Percentiles rank a stretch among this genome's conserved stretches.
Evolutionary conservation across 2,888 invertebrate species (phyloP).

Genomic region (Carabus problematicus): DNA sequence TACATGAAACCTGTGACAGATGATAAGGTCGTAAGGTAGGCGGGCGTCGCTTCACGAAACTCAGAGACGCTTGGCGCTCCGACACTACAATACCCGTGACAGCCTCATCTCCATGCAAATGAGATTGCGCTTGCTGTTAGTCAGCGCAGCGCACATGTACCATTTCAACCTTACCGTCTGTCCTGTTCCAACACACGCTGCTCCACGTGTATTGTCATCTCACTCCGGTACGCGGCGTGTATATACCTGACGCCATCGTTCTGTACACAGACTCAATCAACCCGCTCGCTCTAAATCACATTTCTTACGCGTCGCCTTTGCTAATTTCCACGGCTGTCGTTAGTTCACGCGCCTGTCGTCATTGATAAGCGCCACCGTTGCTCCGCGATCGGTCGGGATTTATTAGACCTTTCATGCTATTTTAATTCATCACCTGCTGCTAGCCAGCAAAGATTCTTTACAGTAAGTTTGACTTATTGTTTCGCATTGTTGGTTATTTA

Average conservation of each 20-base stretch:
- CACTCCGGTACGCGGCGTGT: background rate
- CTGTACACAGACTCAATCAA: slow-evolving; percentile 37
- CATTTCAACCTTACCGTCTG: slow-evolving; percentile 5
- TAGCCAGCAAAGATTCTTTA: background rate
- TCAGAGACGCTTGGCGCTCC: slow-evolving; percentile 34
- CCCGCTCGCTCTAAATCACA: slow-evolving; percentile 37
- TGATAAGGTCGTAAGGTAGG: slow-evolving; percentile 39
- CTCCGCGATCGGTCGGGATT: slow-evolving; percentile 11
- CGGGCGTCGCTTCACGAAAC: slow-evolving; percentile 26
- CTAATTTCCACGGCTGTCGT: slow-evolving; percentile 39
- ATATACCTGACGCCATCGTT: slow-evolving; percentile 17
- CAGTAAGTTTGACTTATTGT: no score
- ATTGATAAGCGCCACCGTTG: slow-evolving; percentile 16
- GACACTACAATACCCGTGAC: slow-evolving; percentile 41
- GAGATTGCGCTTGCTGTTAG: slow-evolving; percentile 55
- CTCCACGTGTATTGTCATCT: background rate
- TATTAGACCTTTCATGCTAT: slow-evolving; percentile 8
- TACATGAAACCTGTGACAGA: slow-evolving; percentile 25
- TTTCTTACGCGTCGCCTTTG: slow-evolving; percentile 38
- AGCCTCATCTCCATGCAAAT: slow-evolving; percentile 58
- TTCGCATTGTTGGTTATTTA: no score
- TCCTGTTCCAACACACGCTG: background rate
- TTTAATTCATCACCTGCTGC: background rate
- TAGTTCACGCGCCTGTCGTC: slow-evolving; percentile 18
- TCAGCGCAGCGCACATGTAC: slow-evolving; percentile 9